Evolutionary conservation across 2,113 vertebrate genomes (phyloP).

Genomic region (Bettongia penicillata): DNA sequence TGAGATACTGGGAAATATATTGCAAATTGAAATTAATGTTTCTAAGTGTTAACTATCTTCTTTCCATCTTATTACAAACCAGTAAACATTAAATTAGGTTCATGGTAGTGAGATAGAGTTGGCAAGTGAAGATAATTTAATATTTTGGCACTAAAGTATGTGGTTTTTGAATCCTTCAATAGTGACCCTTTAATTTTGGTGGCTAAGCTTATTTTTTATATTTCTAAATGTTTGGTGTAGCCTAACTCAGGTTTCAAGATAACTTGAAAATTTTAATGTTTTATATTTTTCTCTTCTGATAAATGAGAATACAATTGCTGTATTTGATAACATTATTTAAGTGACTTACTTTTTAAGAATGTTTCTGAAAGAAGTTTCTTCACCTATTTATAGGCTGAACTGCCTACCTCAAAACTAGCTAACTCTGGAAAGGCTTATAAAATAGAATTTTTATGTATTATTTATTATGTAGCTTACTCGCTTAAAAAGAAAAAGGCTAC

Average conservation of each 20-base stretch:
- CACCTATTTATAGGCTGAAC: conserved; percentile 11
- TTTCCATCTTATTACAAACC: neutral
- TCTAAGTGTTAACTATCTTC: neutral
- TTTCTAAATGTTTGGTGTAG: neutral
- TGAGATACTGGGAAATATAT: conserved; percentile 34
- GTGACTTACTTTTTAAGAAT: neutral
- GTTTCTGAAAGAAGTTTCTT: conserved; percentile 29
- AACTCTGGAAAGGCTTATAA: conserved; percentile 30
- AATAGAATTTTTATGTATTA: conserved; percentile 1
- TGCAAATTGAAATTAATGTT: conserved; percentile 23
- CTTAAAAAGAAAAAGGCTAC: neutral
- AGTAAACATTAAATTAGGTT: conserved; percentile 14
- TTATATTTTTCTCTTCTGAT: conserved; percentile 16
- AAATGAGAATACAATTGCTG: neutral
- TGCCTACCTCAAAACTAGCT: conserved; percentile 32
- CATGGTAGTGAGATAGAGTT: conserved; percentile 49
- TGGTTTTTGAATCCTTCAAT: conserved; percentile 43
- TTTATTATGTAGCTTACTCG: neutral
- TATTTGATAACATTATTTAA: neutral
- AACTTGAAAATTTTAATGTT: conserved; percentile 14
- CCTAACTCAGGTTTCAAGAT: neutral
- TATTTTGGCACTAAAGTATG: conserved; percentile 40
- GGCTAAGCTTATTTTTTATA: conserved; percentile 29
- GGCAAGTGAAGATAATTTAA: conserved; percentile 8
- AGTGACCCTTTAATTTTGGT: conserved; percentile 35